These are phyloP conservation scores for Luehdorfia chinensis DNA, from an alignment of 1,140 invertebrate species.

Conservation along the genomic window DNA sequence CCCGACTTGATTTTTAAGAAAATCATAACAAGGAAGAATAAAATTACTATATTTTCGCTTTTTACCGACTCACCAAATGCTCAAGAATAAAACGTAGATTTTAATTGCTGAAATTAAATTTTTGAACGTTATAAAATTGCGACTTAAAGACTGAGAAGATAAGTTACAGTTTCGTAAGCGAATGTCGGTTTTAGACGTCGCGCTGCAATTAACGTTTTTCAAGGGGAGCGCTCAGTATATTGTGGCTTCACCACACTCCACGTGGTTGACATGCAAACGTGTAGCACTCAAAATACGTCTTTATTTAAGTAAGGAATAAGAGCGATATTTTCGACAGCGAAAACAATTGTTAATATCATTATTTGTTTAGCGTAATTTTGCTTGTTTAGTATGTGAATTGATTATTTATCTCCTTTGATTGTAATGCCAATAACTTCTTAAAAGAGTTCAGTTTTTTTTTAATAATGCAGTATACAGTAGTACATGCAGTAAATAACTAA, in stretches of 20 bases:
- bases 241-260: slow-evolving; percentile 37
- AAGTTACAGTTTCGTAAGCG: slow-evolving; percentile 23
- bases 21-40: too few species aligned
- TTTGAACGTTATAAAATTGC: slow-evolving; percentile 11
- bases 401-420: too few species aligned
- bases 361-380: too few species aligned
- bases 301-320: neutral
- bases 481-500: too few species aligned
- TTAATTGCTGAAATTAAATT: slow-evolving; percentile 16
- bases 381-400: too few species aligned
- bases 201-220: slow-evolving; percentile 57
- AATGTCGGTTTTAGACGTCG: slow-evolving; percentile 31
- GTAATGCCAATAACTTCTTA: too few species aligned
- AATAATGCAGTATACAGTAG: too few species aligned
- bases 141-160: slow-evolving; percentile 15
- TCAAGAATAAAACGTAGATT: slow-evolving; percentile 12
- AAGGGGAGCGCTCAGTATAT: slow-evolving; percentile 37
- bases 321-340: neutral
- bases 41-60: too few species aligned
- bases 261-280: slow-evolving; percentile 31
- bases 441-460: too few species aligned
- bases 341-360: too few species aligned
- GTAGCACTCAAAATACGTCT: slow-evolving; percentile 27
- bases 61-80: neutral
- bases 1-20: too few species aligned